Conservation (phyloP, 2,888 invertebrate genomes). For the Calameuta filiformis region DNA sequence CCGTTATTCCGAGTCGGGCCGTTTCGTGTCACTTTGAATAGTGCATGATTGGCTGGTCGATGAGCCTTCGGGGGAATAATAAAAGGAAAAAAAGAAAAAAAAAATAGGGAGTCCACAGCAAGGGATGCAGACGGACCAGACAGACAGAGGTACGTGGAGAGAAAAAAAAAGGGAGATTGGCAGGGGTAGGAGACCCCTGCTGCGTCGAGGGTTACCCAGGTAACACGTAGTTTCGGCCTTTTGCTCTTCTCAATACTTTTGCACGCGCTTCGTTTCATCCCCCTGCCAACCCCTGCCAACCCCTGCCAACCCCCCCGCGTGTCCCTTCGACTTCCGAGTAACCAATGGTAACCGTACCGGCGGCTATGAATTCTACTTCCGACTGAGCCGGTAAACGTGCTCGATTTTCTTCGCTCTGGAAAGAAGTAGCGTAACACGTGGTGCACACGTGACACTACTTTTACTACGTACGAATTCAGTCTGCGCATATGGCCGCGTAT, state of each 20-base stretch:
- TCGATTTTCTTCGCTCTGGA: background rate
- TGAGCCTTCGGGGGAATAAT: slow-evolving; percentile 29
- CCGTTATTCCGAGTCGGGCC: slow-evolving; percentile 1
- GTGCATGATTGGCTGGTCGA: slow-evolving; percentile 56
- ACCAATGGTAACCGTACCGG: slow-evolving; percentile 50
- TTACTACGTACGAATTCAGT: background rate
- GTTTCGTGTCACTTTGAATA: slow-evolving; percentile 50
- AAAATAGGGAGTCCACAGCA: background rate
- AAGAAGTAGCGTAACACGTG: background rate
- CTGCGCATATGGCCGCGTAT: background rate
- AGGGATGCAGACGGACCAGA: background rate
- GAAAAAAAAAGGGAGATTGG: background rate
- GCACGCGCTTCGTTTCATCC: background rate
- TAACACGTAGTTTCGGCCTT: slow-evolving; percentile 46
- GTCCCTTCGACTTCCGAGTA: slow-evolving; percentile 35
- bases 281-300: background rate
- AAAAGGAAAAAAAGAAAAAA: slow-evolving; percentile 10
- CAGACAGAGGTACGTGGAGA: background rate
- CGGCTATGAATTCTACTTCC: slow-evolving; percentile 1
- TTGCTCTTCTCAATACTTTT: background rate
- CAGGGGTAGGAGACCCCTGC: slow-evolving; percentile 32
- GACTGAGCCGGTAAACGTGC: background rate
- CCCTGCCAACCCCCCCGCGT: background rate
- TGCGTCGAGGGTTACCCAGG: slow-evolving; percentile 52
- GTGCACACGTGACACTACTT: background rate